Evolutionary conservation across 2,888 invertebrate genomes (phyloP), one percentile per base, ranked within the genome.

Genomic region (Synergus laeviventris): DNA sequence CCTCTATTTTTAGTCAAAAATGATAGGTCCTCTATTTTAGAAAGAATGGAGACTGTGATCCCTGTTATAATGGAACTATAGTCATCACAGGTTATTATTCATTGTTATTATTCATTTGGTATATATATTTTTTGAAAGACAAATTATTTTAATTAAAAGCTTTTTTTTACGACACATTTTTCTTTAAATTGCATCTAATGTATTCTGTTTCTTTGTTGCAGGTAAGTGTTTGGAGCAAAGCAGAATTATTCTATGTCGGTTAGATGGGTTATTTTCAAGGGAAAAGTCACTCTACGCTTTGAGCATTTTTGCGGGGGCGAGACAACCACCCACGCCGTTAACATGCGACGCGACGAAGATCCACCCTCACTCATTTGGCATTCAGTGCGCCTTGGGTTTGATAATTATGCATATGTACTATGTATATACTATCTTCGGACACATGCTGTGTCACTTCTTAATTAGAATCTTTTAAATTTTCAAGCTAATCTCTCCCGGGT

Each of bases 261-360:
- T 45, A 45, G 45, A 21, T 66, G 66, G 24, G n/a, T 11, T 42
- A 66, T 45, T 45, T 45, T 45, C 66, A 66, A 64, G 14, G 42
- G 24, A 24, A 45, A 66, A 66, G 24, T 45, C 45, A 49, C 66
- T 59, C 21, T 75, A 66, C 70, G 59, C 56, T 75, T 75, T 75
- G 64, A 73, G 56, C 60, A 80, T 78, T 78, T 74, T 36, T 77
- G 84, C 80, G 84, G 84, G 77, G 84, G 84, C 84, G 84, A 84
- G 81, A 82, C 80, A 81, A 80, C 76, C 83, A 78, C 84, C 83
- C 79, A 84, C 84, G 66, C 78, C 49, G 73, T 79, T 78, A 73
- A 62, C 61, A 42, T n/a, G 42, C 45, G 45, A 45, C 45, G 42
- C 45, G 45, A 45, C 45, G 79, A 81, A 81, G 74, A 79, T 60